phyloP scores from a whole-genome alignment of 1,140 invertebrate genomes.

The Trinorchestia longiramus region DNA sequence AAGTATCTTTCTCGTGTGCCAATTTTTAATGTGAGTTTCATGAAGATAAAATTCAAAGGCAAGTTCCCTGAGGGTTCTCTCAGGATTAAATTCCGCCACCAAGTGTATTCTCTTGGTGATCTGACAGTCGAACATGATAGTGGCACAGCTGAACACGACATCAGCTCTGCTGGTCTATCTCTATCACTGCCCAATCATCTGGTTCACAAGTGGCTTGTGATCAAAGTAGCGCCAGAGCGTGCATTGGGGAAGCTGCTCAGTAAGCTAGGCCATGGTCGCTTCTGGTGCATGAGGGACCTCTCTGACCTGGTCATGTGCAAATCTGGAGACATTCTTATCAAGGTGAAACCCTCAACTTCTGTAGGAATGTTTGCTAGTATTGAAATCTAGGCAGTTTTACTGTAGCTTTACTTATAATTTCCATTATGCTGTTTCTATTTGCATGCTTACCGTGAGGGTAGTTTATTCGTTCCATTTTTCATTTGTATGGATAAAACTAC shows the following conservation, averaged over 20 bases:
- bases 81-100: conserved; percentile 29
- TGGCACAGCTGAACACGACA: neutral
- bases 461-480: no score
- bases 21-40: neutral
- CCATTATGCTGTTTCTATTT: no score
- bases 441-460: no score
- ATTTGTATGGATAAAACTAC: no score
- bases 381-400: no score
- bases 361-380: no score
- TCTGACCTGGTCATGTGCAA: conserved; percentile 59
- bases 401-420: no score
- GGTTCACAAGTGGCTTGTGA: conserved; percentile 64
- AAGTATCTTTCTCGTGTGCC: conserved; percentile 35
- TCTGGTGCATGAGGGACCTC: conserved; percentile 63
- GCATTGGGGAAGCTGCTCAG: conserved; percentile 61
- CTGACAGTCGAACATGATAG: conserved; percentile 10
- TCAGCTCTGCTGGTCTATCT: conserved; percentile 16
- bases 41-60: neutral
- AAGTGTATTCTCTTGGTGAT: conserved; percentile 29
- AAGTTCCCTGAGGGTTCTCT: conserved; percentile 29
- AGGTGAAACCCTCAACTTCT: neutral
- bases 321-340: conserved; percentile 58
- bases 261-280: conserved; percentile 60
- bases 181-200: neutral
- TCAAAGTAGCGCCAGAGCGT: conserved; percentile 63